phyloP scores from a whole-genome alignment of 2,113 vertebrate genomes.

The Azemiops feae region DNA sequence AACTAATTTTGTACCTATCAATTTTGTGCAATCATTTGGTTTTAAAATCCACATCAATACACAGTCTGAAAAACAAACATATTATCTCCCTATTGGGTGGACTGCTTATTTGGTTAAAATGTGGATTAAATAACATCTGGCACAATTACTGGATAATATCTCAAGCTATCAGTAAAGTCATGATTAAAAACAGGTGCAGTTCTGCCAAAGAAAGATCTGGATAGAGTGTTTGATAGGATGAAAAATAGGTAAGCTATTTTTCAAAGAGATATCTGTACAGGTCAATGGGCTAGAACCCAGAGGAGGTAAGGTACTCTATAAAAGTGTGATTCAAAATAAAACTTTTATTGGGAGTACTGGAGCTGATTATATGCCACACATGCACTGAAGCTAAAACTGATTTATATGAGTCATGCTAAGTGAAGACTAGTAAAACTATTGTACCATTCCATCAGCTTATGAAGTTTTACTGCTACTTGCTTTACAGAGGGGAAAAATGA shows the following conservation, averaged over 20 bases:
- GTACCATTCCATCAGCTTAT: slow-evolving; percentile 17
- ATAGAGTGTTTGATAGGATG: not conserved
- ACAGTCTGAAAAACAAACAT: not conserved
- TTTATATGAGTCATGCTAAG: slow-evolving; percentile 42
- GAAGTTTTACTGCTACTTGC: slow-evolving; percentile 26
- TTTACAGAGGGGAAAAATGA: slow-evolving; percentile 36
- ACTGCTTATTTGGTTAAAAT: not conserved
- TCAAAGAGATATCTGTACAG: not conserved
- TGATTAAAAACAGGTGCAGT: not conserved
- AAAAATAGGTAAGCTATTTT: not conserved
- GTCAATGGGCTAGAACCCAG: not conserved
- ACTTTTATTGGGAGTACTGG: slow-evolving; percentile 18
- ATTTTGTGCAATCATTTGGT: not conserved
- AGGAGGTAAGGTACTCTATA: not conserved
- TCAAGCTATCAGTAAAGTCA: not conserved
- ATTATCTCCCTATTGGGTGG: not conserved
- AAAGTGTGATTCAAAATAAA: slow-evolving; percentile 6
- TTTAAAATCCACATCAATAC: not conserved
- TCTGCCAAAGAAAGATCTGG: not conserved
- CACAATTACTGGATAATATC: not conserved
- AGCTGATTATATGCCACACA: slow-evolving; percentile 15
- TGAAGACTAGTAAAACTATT: slow-evolving; percentile 38
- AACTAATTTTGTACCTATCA: not conserved
- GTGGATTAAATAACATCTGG: not conserved
- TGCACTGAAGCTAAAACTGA: slow-evolving; percentile 26